Evolutionary conservation across 2,888 invertebrate genomes (phyloP).

Genomic region (Anticlea derivata): DNA sequence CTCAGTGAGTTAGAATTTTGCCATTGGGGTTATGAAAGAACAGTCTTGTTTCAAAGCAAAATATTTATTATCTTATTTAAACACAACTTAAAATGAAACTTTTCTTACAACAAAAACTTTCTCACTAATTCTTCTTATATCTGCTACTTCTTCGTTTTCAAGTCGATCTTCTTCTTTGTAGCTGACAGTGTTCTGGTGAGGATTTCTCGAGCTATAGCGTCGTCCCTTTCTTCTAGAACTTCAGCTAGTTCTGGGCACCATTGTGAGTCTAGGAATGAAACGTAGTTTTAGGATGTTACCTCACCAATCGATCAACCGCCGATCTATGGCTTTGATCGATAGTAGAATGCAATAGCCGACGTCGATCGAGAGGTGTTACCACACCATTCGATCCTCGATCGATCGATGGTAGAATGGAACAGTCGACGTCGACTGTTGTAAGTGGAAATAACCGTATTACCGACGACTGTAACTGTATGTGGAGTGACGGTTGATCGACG

Average conservation of each 20-base stretch:
- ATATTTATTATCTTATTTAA: constrained; percentile 10
- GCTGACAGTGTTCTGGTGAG: constrained; percentile 52
- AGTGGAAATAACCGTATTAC: too few species aligned
- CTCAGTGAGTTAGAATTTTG: too few species aligned
- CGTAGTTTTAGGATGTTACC: not conserved
- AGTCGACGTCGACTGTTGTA: too few species aligned
- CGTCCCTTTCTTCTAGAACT: constrained; percentile 61
- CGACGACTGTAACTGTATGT: too few species aligned
- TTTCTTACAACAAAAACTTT: constrained; percentile 31
- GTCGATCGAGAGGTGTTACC: too few species aligned
- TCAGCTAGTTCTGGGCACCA: constrained; percentile 54
- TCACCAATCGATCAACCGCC: too few species aligned
- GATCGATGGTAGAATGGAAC: too few species aligned
- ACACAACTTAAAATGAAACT: constrained; percentile 21
- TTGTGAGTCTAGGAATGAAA: constrained; percentile 48
- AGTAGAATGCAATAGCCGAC: too few species aligned
- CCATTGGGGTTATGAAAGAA: too few species aligned
- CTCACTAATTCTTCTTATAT: constrained; percentile 18
- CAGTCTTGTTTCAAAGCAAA: not conserved
- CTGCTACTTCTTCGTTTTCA: constrained; percentile 39
- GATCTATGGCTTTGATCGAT: too few species aligned
- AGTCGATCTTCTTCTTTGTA: constrained; percentile 59
- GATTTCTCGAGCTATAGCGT: constrained; percentile 55
- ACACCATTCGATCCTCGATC: too few species aligned
- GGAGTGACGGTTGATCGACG: too few species aligned